Conservation (phyloP, 2,797 vertebrate genomes). For the Zalophus californianus region DNA sequence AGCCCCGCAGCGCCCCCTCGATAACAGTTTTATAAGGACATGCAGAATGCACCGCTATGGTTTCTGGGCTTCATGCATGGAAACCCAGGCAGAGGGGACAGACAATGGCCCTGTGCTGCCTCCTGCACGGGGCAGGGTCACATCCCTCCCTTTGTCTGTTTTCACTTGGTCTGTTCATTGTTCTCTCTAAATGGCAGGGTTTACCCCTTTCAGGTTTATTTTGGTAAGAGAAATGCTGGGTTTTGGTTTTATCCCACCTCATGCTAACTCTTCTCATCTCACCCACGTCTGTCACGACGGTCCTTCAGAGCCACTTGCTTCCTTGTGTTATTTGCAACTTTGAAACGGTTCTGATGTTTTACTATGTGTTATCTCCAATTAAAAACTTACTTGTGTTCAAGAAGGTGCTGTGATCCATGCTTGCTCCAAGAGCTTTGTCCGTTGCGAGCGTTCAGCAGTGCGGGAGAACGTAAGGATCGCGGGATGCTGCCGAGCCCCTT, state of each 20-base stretch:
- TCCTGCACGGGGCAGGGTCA: accelerated
- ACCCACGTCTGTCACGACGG: neutral
- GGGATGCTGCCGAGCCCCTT: neutral
- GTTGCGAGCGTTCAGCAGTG: neutral
- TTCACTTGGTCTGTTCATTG: neutral
- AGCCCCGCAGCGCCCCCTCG: neutral
- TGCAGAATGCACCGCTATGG: neutral
- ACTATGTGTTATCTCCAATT: neutral
- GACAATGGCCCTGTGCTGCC: neutral
- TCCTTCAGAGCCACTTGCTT: neutral
- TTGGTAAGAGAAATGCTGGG: neutral
- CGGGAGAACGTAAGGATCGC: accelerated
- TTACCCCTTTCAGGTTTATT: neutral
- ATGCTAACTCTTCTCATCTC: neutral
- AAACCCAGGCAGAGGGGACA: neutral
- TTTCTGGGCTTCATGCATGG: neutral
- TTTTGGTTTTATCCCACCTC: neutral
- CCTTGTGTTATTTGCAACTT: neutral
- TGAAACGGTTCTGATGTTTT: neutral
- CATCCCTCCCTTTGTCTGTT: neutral
- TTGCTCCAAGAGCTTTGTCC: neutral
- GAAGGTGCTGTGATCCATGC: neutral
- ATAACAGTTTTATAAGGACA: neutral
- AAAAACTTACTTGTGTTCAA: neutral
- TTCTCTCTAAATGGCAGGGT: neutral